These are phyloP conservation scores for Hemistola chrysoprasaria DNA, from an alignment of 2,888 invertebrate genomes.

Conservation along the genomic window DNA sequence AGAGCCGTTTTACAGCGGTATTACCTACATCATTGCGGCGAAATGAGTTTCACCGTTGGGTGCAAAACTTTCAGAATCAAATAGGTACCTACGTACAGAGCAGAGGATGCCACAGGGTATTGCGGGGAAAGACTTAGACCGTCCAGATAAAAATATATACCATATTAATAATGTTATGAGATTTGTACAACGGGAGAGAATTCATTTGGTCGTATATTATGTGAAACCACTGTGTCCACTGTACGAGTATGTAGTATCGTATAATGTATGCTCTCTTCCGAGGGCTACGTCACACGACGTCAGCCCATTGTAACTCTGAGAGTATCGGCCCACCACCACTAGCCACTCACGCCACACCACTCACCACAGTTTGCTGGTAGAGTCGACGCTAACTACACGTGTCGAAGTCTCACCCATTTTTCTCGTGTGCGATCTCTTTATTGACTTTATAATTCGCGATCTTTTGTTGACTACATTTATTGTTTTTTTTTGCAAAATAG, in stretches of 20 bases:
- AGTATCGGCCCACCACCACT: constrained; percentile 41
- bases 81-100: too few species aligned
- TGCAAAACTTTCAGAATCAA: too few species aligned
- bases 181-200: too few species aligned
- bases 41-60: too few species aligned
- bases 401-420: constrained; percentile 45
- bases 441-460: constrained; percentile 29
- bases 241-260: constrained; percentile 9
- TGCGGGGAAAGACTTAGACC: too few species aligned
- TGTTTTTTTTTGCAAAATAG: constrained; percentile 40
- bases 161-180: too few species aligned
- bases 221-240: constrained; percentile 3
- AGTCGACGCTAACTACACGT: constrained; percentile 52
- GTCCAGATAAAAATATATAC: too few species aligned
- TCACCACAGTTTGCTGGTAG: constrained; percentile 52
- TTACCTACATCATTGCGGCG: too few species aligned
- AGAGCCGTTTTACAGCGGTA: too few species aligned
- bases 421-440: constrained; percentile 42
- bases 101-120: too few species aligned
- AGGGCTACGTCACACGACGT: constrained; percentile 57
- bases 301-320: constrained; percentile 33
- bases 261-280: constrained; percentile 6
- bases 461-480: constrained; percentile 26
- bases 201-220: too few species aligned
- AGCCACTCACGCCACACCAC: constrained; percentile 22